Evolutionary conservation across 2,888 invertebrate species (phyloP).

Genomic region (Harpalus rubripes): DNA sequence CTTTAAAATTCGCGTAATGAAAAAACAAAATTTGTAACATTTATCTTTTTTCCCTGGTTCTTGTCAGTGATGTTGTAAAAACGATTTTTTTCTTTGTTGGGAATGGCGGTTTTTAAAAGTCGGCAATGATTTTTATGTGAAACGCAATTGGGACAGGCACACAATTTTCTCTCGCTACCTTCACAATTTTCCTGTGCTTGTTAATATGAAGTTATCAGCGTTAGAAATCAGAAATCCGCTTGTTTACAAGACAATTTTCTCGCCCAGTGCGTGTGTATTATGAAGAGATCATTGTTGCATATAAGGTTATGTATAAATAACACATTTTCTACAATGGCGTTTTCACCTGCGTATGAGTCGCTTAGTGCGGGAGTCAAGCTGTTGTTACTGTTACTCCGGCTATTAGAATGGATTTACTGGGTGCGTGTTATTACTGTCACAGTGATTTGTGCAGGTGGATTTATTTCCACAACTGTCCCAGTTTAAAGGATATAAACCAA

Average conservation of each 20-base stretch:
- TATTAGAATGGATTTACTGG: constrained; percentile 35
- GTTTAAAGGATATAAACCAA: constrained; percentile 27
- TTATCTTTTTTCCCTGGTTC: no score
- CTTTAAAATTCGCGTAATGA: no score
- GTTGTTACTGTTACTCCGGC: constrained; percentile 16
- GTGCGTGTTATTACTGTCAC: constrained; percentile 2
- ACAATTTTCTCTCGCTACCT: neutral
- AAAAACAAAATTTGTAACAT: no score
- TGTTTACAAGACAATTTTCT: neutral
- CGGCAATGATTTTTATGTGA: no score
- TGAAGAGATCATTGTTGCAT: constrained; percentile 64
- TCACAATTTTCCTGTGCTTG: neutral
- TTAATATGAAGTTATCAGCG: constrained; percentile 22
- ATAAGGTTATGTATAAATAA: constrained; percentile 61
- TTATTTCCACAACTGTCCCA: constrained; percentile 31
- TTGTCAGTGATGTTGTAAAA: no score
- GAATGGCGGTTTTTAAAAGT: no score
- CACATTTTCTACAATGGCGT: constrained; percentile 59
- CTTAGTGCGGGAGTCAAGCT: constrained; percentile 47
- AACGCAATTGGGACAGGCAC: no score
- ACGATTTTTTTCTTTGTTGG: no score
- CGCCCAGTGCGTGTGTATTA: constrained; percentile 36
- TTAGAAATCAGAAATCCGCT: constrained; percentile 30
- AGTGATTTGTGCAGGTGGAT: constrained; percentile 36
- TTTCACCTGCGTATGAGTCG: constrained; percentile 50